Evolutionary conservation across 2,888 invertebrate genomes (phyloP).

Genomic region (Harpalus rubripes): DNA sequence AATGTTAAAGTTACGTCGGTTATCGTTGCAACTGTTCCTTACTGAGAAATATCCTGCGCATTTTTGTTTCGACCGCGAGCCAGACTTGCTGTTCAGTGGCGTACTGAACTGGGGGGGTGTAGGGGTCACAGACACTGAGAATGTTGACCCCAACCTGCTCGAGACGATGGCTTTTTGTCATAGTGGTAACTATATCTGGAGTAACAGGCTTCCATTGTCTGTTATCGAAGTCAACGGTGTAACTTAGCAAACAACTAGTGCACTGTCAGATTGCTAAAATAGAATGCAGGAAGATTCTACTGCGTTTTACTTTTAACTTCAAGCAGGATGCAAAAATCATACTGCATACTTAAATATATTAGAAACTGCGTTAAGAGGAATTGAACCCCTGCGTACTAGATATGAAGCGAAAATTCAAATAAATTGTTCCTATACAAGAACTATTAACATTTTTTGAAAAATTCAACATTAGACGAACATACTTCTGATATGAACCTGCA

Average conservation of each 20-base stretch:
- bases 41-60: slow-evolving; percentile 69
- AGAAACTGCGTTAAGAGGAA: neutral
- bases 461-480: too few relatives aligned
- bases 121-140: slow-evolving; percentile 65
- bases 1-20: slow-evolving; percentile 36
- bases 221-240: slow-evolving; percentile 55
- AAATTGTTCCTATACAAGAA: too few relatives aligned
- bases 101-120: slow-evolving; percentile 53
- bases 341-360: too few relatives aligned
- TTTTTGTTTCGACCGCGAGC: slow-evolving; percentile 67
- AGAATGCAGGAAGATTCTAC: slow-evolving; percentile 31
- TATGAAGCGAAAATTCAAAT: too few relatives aligned
- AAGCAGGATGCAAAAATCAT: neutral
- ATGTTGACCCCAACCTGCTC: slow-evolving; percentile 63
- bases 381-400: too few relatives aligned
- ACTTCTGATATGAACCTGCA: too few relatives aligned
- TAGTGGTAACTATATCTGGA: slow-evolving; percentile 43
- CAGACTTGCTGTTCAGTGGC: slow-evolving; percentile 43
- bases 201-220: slow-evolving; percentile 31
- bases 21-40: slow-evolving; percentile 59
- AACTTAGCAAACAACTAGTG: slow-evolving; percentile 56
- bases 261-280: slow-evolving; percentile 62
- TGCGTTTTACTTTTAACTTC: slow-evolving; percentile 42
- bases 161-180: slow-evolving; percentile 47
- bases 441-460: too few relatives aligned